phyloP scores from a whole-genome alignment of 2,888 invertebrate species.

The Mythimna vitellina region DNA sequence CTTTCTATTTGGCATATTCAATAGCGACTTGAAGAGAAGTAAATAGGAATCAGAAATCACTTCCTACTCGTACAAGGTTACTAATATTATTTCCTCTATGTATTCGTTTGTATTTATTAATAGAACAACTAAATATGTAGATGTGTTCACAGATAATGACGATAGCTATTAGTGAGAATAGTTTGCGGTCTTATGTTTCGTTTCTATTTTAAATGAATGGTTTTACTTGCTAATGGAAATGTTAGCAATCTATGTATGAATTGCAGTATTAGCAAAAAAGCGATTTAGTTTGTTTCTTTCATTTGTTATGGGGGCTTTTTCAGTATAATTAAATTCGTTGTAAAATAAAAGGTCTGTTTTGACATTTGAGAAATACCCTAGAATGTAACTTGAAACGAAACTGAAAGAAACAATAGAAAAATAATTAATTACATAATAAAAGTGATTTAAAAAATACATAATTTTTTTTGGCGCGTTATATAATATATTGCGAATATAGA shows the following conservation, averaged over 20 bases:
- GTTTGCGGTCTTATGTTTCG: constrained; percentile 14
- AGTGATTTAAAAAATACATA: no score
- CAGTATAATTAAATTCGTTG: no score
- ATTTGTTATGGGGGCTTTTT: neutral
- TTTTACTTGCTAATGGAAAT: constrained; percentile 25
- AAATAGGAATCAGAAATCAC: constrained; percentile 71
- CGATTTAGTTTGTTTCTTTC: neutral
- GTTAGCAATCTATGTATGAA: neutral
- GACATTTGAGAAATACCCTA: no score
- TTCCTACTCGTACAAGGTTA: constrained; percentile 77
- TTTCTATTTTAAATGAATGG: constrained; percentile 10
- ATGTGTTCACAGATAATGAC: constrained; percentile 36
- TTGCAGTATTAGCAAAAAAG: neutral
- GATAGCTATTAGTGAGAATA: constrained; percentile 29
- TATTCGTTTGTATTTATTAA: constrained; percentile 71
- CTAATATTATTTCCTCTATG: constrained; percentile 71
- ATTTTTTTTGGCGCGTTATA: no score
- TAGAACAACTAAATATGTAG: constrained; percentile 41
- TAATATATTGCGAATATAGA: no score
- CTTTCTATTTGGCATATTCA: constrained; percentile 75
- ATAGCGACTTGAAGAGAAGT: constrained; percentile 69
- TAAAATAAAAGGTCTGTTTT: no score
- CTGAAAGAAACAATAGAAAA: no score
- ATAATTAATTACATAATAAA: no score
- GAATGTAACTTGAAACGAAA: no score